These are phyloP conservation scores for Taenioides sp. DNA, from an alignment of 2,797 vertebrate genomes.

Conservation along the genomic window DNA sequence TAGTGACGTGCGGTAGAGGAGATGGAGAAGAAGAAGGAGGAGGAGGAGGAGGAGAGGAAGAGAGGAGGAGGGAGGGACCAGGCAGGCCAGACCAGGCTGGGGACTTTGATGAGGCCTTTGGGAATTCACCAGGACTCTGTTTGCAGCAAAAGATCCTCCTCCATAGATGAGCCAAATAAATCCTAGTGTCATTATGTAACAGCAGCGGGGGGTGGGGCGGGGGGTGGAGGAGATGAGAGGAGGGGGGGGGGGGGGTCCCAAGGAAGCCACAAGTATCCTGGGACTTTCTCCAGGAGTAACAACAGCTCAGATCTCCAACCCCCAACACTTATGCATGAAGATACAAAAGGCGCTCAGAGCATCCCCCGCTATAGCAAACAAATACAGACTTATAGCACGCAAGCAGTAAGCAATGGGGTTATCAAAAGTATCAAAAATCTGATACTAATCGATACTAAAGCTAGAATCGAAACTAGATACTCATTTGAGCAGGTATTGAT, in stretches of 20 bases:
- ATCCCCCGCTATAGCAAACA: conserved; percentile 10
- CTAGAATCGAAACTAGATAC: no score
- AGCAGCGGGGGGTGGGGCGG: conserved; percentile 43
- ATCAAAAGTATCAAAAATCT: no score
- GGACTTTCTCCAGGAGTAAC: conserved; percentile 51
- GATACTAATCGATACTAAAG: no score
- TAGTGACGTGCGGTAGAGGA: conserved; percentile 6
- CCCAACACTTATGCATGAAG: background rate
- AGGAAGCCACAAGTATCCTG: conserved; percentile 24
- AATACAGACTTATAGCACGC: background rate
- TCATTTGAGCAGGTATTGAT: no score
- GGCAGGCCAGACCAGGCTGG: conserved; percentile 13
- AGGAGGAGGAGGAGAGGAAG: no score
- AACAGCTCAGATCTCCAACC: conserved; percentile 33
- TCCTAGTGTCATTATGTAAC: conserved; percentile 60
- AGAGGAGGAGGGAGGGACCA: conserved; percentile 9
- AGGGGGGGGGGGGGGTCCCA: background rate
- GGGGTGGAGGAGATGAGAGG: no score
- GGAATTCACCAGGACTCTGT: conserved; percentile 51
- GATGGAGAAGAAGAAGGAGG: no score
- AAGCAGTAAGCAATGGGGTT: no score
- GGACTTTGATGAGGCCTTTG: conserved; percentile 31
- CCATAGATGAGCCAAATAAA: conserved; percentile 57
- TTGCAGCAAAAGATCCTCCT: conserved; percentile 62
- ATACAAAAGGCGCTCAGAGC: background rate